phyloP scores from a whole-genome alignment of 2,113 vertebrate species.

The Cercopithecus mona region DNA sequence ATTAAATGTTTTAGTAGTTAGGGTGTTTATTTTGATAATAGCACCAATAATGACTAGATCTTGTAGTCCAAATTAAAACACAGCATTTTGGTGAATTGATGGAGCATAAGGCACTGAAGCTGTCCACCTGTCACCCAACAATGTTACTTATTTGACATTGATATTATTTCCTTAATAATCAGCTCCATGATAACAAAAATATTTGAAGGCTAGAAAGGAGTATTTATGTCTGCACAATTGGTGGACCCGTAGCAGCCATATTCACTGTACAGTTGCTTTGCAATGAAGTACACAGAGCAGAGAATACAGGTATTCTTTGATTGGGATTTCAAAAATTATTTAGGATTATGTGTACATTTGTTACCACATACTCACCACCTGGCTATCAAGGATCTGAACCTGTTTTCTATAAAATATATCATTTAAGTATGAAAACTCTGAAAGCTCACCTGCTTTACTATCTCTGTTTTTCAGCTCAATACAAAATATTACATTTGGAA shows the following conservation, averaged over 20 bases:
- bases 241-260: accelerated
- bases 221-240: accelerated
- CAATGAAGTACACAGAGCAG: neutral
- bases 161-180: neutral
- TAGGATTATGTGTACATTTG: no score
- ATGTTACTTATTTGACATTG: neutral
- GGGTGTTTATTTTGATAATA: neutral
- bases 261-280: accelerated
- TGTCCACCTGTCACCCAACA: neutral
- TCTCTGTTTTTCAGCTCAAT: neutral
- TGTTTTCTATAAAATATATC: neutral
- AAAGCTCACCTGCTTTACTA: neutral
- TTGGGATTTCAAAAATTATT: neutral
- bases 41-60: no score
- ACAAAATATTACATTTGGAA: neutral
- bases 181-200: neutral
- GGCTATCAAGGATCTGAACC: neutral
- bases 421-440: neutral
- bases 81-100: neutral
- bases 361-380: no score
- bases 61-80: neutral
- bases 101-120: neutral
- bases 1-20: neutral
- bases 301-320: neutral
- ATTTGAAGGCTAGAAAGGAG: accelerated